Evolutionary conservation across 2,888 invertebrate species (phyloP), one percentile per base, ranked within the genome.

Genomic region (Melinaea marsaeus): DNA sequence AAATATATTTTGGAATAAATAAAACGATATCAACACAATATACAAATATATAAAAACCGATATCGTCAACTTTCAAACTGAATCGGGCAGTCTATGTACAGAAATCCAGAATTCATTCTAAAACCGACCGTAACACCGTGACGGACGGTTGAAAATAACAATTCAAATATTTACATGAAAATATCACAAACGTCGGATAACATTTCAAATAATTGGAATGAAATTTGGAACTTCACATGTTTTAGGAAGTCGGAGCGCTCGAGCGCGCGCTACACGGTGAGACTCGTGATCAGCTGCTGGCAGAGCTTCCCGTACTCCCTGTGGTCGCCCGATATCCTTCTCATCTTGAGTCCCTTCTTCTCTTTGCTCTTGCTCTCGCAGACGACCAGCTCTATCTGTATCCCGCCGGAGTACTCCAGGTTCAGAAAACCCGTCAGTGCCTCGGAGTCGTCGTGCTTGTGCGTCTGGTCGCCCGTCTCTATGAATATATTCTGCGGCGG

Each of bases 281-380:
- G 94, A 79, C 96, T 96, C 58, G 95, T 95, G 65, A 97, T 96
- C 74, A 97, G 86, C 85, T 97, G 96, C 79, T 96, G 95, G 83
- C 97, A 97, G 51, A 97, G 91, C 82, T 96, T 95, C 68, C 95
- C 96, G 79, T 97, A 97, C 79, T 96, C 96, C 72, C 95, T 91
- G 83, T 96, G 96, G 84, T 97, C 97, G 4, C 97, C 97, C 0
- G 96, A 96, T 74, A 97, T 96, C 77, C 97, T 90, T 62, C 97
- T 89, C 93, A 97, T 93, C 74, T 97, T 96, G 74, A 97, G 92
- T 6, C 96, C 96, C 73, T 96, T 96, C 58, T 93, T 94, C 76
- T 95, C 94, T 77, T 94, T 92, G 51, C 91, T 88, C 75, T 94
- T 93, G 69, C 95, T 94, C 74, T 95, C 94, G 75, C 94, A 95